Evolutionary conservation across 2,888 invertebrate species (phyloP), one percentile per base, ranked within the genome.

Genomic region (Drosophila quinaria): DNA sequence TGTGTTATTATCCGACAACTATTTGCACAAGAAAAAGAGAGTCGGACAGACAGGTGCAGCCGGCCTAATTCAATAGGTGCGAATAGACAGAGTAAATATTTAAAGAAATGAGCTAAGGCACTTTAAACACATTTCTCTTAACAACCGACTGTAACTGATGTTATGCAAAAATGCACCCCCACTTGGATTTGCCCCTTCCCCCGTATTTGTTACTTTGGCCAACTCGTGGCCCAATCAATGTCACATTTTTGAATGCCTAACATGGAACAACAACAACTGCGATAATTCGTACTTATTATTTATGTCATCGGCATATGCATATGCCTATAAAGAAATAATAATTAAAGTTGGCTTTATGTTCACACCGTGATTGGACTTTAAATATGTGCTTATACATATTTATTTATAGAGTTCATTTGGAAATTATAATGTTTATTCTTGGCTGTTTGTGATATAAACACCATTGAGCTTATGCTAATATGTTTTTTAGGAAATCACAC

Each of bases 331-430:
- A 82, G 39, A 76, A 56, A 76, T 71, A 74, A 80, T 79, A 87
- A 84, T 84, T 87, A 81, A 79, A 79, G 74, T 77, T 87, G 67
- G 87, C 77, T 84, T 84, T 81, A 87, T 83, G 87, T 83, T 73
- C 58, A 46, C 63, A 31, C 69, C 87, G 83, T 84, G 83, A 78
- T 79, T 70, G 61, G 77, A 64, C 58, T 84, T 55, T 49, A 69
- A 83, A 83, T 75, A 66, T 69, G 60, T 70, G 44, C 35, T 76
- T 67, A 70, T 61, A 37, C 64, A 70, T 61, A 37, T 49, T 56
- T 60, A 35, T 56, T 55, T 62, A 51, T 58, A 60, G 44, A 35
- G 29, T 51, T 59, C 42, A 59, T 49, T 77, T 52, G 56, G 51
- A 63, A 59, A 39, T 39, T 51, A 62, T 59, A 66, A 55, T 55